phyloP scores from a whole-genome alignment of 2,888 invertebrate species.

The Drosophila infuscata region DNA sequence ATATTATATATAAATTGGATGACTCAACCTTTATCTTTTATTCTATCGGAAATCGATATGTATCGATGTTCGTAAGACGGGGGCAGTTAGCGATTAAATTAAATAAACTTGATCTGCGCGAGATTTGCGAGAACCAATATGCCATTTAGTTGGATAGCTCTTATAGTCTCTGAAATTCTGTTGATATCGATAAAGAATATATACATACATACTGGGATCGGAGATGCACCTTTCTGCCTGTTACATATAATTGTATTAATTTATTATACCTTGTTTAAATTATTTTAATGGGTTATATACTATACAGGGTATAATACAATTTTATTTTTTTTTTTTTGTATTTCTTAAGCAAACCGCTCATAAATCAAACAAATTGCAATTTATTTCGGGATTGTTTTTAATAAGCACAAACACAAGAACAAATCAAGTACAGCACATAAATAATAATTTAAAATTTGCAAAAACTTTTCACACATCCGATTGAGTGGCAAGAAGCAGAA shows the following conservation, averaged over 20 bases:
- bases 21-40: accelerated
- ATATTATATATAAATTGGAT: background rate
- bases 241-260: background rate
- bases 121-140: background rate
- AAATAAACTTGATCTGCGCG: background rate
- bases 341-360: background rate
- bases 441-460: background rate
- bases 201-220: background rate
- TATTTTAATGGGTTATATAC: background rate
- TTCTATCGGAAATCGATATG: background rate
- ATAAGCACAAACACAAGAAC: background rate
- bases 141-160: background rate
- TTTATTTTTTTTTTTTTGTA: background rate
- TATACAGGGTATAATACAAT: background rate
- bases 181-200: too few species aligned
- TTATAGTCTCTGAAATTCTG: too few species aligned
- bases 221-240: background rate
- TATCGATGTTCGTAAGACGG: background rate
- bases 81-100: background rate
- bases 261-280: background rate
- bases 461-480: constrained; percentile 5
- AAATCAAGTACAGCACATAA: background rate
- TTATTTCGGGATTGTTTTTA: constrained; percentile 1
- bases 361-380: background rate
- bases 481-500: background rate